Evolutionary conservation across 2,888 invertebrate genomes (phyloP), one percentile per base, ranked within the genome.

Genomic region (Crocallis elinguaria): DNA sequence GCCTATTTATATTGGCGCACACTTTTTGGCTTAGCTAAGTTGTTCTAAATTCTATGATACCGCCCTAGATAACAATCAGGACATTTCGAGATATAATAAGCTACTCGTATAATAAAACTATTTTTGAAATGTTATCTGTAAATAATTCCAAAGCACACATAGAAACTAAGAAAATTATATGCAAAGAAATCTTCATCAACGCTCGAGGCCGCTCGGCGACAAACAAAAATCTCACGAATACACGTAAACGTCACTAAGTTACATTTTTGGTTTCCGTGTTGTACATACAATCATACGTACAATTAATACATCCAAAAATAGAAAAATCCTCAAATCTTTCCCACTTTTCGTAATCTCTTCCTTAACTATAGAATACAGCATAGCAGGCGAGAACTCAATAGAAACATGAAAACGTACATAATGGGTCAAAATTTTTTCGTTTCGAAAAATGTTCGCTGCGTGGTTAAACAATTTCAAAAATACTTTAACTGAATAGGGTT

Each of bases 21-120:
- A 77, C 68, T 87, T 81, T 88, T 88, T 88, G 88, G 88, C 88
- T 86, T 84, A 78, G 77, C 86, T 86, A 82, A 77, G 71, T 76
- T 76, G 54, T 62, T 64, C 52, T 59, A 64, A 25, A 41, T 68
- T 66, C 72, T 69, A 64, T 62, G 67, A 66, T 64, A 65, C 55
- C 50, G 51, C 41, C 49, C 46, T 33, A 5, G 14, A 30, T 23
- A 23, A 41, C 21, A 11, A 11, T 27, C 42, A 21, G 38, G 46
- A 30, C 49, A 51, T 25, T 16, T 25, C 17, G 55, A 52, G 42
- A 49, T 25, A 46, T 42, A 14, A 8, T n/a, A n/a, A 17, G 19
- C 52, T 49, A 52, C 38, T 13, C 27, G 42, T 52, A 49, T 27
- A 39, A 49, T 41, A 49, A 56, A 41, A 17, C 57, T 51, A 58